Conservation (phyloP, 2,888 invertebrate genomes). For the Chironomus tentans region DNA sequence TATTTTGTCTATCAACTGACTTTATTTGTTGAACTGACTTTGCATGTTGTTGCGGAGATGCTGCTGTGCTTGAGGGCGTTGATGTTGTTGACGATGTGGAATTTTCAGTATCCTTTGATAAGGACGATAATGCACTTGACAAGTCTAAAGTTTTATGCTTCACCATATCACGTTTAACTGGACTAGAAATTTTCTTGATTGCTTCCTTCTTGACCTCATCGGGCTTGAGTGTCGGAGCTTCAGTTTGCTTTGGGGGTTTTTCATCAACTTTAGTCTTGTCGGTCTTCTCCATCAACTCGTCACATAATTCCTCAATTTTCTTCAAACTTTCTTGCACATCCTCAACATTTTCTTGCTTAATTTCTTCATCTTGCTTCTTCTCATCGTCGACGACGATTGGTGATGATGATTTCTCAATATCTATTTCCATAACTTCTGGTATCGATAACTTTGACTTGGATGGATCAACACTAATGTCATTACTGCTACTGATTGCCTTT, state of each 20-base stretch:
- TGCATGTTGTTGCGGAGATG: constrained; percentile 31
- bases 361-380: constrained; percentile 14
- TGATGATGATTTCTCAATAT: constrained; percentile 17
- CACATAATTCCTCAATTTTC: constrained; percentile 37
- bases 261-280: constrained; percentile 27
- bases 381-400: not conserved
- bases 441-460: constrained; percentile 29
- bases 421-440: constrained; percentile 31
- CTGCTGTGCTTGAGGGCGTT: not conserved
- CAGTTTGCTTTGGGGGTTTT: not conserved
- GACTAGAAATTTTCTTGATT: constrained; percentile 16
- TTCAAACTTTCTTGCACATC: constrained; percentile 34
- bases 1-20: constrained; percentile 36
- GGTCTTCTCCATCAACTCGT: constrained; percentile 34
- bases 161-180: constrained; percentile 21
- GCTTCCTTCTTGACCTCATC: constrained; percentile 14
- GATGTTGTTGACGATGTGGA: not conserved
- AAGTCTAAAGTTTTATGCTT: constrained; percentile 23
- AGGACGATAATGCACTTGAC: not conserved
- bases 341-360: not conserved
- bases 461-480: constrained; percentile 29
- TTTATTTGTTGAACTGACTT: constrained; percentile 31
- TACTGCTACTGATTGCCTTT: constrained; percentile 38
- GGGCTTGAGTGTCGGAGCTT: not conserved
- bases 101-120: not conserved